Conservation (phyloP, 2,797 vertebrate genomes). For the Muscicapa comitata region DNA sequence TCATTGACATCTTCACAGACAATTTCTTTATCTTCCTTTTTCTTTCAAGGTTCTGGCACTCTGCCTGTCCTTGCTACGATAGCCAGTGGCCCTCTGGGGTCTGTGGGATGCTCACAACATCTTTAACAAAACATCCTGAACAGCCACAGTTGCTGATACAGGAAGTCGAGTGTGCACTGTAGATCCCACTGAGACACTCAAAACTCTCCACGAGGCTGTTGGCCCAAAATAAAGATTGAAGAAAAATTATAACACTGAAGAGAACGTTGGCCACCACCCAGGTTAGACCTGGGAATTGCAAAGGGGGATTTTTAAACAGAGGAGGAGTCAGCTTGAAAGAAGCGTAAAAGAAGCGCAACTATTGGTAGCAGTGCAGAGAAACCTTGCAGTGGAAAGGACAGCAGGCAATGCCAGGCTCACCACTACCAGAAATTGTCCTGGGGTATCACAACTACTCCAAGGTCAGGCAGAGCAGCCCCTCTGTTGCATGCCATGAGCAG, state of each 20-base stretch:
- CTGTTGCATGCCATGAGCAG: background rate
- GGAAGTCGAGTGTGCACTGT: background rate
- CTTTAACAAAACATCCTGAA: background rate
- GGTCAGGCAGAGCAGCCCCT: background rate
- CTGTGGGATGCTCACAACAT: background rate
- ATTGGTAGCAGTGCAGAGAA: background rate
- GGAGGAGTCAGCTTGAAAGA: background rate
- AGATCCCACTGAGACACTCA: background rate
- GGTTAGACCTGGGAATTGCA: background rate
- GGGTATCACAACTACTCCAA: background rate
- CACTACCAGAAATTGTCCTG: background rate
- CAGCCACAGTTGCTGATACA: background rate
- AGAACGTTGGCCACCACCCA: background rate
- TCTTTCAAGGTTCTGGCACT: background rate
- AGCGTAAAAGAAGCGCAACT: background rate
- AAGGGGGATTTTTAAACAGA: background rate
- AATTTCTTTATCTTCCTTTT: background rate
- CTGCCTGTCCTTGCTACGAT: background rate
- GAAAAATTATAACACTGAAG: background rate
- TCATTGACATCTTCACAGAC: background rate
- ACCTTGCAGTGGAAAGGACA: background rate
- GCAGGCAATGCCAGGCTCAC: background rate
- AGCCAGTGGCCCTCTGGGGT: background rate
- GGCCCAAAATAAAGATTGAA: background rate
- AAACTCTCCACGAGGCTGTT: background rate